phyloP scores from a whole-genome alignment of 2,113 vertebrate genomes.

The Gopherus evgoodei region DNA sequence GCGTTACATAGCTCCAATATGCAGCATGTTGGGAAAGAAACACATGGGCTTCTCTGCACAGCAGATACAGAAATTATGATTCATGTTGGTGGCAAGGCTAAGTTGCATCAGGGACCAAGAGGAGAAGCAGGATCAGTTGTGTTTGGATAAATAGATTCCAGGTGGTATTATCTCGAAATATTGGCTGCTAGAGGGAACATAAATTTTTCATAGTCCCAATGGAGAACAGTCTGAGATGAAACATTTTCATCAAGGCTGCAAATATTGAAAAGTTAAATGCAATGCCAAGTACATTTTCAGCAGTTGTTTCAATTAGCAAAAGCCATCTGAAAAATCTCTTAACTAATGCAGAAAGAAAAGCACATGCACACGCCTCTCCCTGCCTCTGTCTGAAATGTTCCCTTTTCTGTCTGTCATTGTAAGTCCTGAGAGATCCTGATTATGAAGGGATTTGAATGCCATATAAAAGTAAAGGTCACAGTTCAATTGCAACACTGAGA shows the following conservation, averaged over 20 bases:
- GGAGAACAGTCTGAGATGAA: slow-evolving; percentile 39
- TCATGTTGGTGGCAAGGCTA: not conserved
- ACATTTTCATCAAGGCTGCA: slow-evolving; percentile 66
- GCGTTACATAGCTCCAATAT: not conserved
- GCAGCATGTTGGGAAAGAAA: not conserved
- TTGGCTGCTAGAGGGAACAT: slow-evolving; percentile 43
- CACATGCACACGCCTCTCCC: not conserved
- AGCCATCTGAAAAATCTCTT: slow-evolving; percentile 52
- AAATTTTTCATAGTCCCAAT: slow-evolving; percentile 67
- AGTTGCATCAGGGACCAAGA: slow-evolving; percentile 28
- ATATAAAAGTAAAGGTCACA: not conserved
- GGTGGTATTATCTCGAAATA: slow-evolving; percentile 54
- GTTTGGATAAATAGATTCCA: slow-evolving; percentile 56
- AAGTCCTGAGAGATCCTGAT: not conserved
- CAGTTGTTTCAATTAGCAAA: slow-evolving; percentile 56
- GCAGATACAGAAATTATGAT: slow-evolving; percentile 28
- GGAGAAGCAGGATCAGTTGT: slow-evolving; percentile 20
- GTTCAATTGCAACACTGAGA: not conserved
- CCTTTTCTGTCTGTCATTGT: not conserved
- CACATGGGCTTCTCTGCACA: not conserved
- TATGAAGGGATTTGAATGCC: slow-evolving; percentile 12
- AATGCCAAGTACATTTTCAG: slow-evolving; percentile 59
- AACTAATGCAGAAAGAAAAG: slow-evolving; percentile 48
- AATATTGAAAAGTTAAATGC: slow-evolving; percentile 63
- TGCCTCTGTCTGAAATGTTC: not conserved